Percentiles rank a stretch among this genome's conserved stretches.
phyloP scores from a whole-genome alignment of 1,140 invertebrate species.

The Orius insidiosus region DNA sequence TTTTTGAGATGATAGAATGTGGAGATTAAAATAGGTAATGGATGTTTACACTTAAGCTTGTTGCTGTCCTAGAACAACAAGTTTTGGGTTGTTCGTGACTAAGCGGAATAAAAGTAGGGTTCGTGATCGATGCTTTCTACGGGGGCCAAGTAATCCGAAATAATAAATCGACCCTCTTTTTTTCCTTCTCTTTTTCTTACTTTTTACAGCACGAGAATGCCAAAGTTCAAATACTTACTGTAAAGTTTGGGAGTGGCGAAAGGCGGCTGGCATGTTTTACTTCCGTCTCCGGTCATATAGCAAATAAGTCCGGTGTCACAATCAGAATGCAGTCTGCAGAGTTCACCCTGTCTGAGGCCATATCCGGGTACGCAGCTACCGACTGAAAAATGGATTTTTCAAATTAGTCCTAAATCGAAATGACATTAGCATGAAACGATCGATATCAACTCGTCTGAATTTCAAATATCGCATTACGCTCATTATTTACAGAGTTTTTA shows the following conservation, averaged over 20 bases:
- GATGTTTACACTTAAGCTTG: no score
- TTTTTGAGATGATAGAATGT: no score
- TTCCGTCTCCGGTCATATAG: constrained; percentile 36
- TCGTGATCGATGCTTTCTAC: no score
- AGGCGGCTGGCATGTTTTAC: constrained; percentile 57
- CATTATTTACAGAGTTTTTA: background rate
- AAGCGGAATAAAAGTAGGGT: no score
- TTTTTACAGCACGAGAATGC: no score
- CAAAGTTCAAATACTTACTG: constrained; percentile 29
- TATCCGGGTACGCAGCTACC: constrained; percentile 54
- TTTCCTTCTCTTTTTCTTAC: no score
- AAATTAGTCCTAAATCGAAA: background rate
- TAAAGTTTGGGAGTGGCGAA: constrained; percentile 59
- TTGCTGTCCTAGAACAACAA: no score
- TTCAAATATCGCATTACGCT: no score
- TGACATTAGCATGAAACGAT: background rate
- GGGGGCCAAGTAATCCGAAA: no score
- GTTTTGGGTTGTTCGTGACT: no score
- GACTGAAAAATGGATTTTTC: constrained; percentile 19
- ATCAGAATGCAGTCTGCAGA: constrained; percentile 52
- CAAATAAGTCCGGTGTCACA: constrained; percentile 58
- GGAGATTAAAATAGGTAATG: no score
- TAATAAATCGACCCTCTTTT: no score
- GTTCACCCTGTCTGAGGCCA: constrained; percentile 52
- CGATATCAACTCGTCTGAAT: background rate